Base-by-base conservation (phyloP, 2,113 vertebrate genomes). In the Strix aluco region DNA sequence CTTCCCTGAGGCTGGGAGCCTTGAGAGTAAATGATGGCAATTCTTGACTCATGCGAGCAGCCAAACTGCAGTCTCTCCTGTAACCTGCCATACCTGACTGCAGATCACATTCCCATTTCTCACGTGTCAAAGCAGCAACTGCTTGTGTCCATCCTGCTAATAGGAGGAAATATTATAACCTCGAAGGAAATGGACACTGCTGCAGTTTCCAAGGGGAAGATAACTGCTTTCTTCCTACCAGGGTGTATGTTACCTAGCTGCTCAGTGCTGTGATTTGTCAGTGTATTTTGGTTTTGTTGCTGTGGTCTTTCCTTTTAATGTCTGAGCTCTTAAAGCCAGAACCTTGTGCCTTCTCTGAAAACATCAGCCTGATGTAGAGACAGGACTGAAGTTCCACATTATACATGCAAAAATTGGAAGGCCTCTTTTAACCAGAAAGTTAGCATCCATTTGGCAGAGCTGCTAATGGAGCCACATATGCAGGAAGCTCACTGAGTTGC, bases 261-360 rank as follows among this genome's bases (percentile, higher is more conserved):
- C 67, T 58, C 15, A 0, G 49, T 4, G 8, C 84, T 85, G 44
- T 80, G 96, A 96, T 96, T 96, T 95, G 89, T 69, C 93, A 65
- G 69, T 59, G 62, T 91, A 69, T 94, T 95, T 97, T 95, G 51
- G 74, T 80, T 94, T 92, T 86, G 93, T 88, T 93, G 85, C 85
- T 92, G 88, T 94, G 88, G 58, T 75, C 80, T 88, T 75, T 51
- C 34, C 32, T 93, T 91, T 49, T 51, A 17, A 38, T 62, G 52
- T 70, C 27, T 25, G 59, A 81, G 40, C 44, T 72, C 52, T 82
- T 81, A 77, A 81, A 88, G 86, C 32, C 32, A 79, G 83, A 74
- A 54, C 61, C 15, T 90, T 6, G 2, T 40, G 11, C 34, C 12
- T 52, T 18, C 25, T 87, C 34, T 67, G 58, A 16, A 87, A 80